Conservation (phyloP, 2,888 invertebrate genomes). For the Sipha maydis region DNA sequence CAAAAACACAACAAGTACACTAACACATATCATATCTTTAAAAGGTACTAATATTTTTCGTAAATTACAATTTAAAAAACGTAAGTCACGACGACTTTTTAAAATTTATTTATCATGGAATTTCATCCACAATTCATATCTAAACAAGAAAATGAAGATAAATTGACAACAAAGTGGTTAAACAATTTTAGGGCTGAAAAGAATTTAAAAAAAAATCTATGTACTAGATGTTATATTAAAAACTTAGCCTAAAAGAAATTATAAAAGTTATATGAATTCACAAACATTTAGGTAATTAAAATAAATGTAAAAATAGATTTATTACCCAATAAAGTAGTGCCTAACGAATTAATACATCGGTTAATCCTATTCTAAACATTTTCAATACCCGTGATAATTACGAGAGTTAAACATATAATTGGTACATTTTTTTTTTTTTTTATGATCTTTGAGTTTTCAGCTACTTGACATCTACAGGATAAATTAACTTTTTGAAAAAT, state of each 20-base stretch:
- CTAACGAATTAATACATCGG: too few relatives aligned
- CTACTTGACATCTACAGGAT: too few relatives aligned
- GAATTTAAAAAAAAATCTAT: neutral
- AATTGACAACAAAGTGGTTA: neutral
- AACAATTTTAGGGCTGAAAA: neutral
- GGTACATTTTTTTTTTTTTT: too few relatives aligned
- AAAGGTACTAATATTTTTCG: neutral
- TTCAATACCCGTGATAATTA: too few relatives aligned
- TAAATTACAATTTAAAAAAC: neutral
- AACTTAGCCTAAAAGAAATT: neutral
- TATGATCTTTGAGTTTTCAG: too few relatives aligned
- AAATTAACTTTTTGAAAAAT: too few relatives aligned
- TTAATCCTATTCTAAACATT: too few relatives aligned
- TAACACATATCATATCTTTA: neutral
- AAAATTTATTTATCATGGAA: neutral
- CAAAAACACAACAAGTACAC: neutral
- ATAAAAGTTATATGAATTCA: too few relatives aligned
- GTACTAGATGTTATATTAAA: neutral
- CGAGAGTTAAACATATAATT: too few relatives aligned
- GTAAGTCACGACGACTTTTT: neutral
- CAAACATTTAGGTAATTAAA: too few relatives aligned
- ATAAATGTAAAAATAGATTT: too few relatives aligned
- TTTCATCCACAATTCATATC: neutral
- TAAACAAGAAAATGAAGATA: neutral
- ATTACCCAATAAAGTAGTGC: too few relatives aligned